phyloP scores from a whole-genome alignment of 2,888 invertebrate genomes.

The Brachypterus glaber region DNA sequence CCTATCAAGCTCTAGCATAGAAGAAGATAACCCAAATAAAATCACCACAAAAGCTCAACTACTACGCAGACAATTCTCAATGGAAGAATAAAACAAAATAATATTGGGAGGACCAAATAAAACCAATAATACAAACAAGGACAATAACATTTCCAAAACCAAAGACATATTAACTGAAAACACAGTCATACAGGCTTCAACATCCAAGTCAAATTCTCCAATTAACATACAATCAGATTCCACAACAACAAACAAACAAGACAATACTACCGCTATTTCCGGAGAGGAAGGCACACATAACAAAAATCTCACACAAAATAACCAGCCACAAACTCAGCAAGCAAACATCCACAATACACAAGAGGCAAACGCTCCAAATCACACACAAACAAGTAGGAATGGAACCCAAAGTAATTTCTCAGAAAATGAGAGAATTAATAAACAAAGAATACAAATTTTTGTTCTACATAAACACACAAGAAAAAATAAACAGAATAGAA shows the following conservation, averaged over 20 bases:
- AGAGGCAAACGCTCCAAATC: not conserved
- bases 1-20: not conserved
- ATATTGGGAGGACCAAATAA: not conserved
- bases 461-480: not conserved
- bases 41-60: not conserved
- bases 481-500: conserved; percentile 1
- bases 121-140: not conserved
- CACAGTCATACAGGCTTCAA: too few relatives aligned
- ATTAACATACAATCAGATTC: not conserved
- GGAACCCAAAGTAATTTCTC: not conserved
- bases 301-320: not conserved
- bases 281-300: not conserved
- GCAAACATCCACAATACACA: not conserved
- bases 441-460: not conserved
- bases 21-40: not conserved
- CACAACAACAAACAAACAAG: not conserved
- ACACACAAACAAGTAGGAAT: not conserved
- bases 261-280: not conserved
- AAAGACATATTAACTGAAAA: too few relatives aligned
- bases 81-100: not conserved
- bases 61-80: not conserved
- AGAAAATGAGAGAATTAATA: not conserved
- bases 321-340: not conserved
- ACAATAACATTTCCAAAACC: too few relatives aligned
- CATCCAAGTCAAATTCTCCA: not conserved